A percentile compares a stretch with the other conserved stretches of the same genome.
phyloP scores from a whole-genome alignment of 2,797 vertebrate genomes.

The Chelon auratus region DNA sequence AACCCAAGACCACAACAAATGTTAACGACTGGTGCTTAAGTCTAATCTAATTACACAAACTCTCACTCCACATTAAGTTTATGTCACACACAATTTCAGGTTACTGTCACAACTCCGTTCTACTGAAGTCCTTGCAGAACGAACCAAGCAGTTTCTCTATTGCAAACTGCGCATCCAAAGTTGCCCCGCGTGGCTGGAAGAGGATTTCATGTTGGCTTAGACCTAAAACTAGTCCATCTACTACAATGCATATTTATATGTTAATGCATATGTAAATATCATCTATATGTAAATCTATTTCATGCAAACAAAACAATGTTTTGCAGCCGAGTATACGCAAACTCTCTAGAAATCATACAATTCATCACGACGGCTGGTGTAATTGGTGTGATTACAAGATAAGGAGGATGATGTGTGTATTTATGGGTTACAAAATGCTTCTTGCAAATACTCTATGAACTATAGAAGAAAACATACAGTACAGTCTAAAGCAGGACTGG shows the following conservation, averaged over 20 bases:
- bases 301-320: not conserved
- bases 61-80: not conserved
- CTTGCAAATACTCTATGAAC: not conserved
- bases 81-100: not conserved
- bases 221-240: not conserved
- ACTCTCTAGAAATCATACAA: not conserved
- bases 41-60: not conserved
- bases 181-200: not conserved
- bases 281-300: constrained; percentile 9
- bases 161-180: not conserved
- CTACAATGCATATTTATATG: constrained; percentile 10
- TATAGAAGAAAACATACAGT: not conserved
- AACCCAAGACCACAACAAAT: not conserved
- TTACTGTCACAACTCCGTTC: not conserved
- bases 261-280: not conserved
- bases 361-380: not conserved
- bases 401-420: not conserved
- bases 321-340: not conserved
- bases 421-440: not conserved
- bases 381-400: constrained; percentile 15
- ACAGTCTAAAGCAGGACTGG: not conserved
- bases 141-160: not conserved
- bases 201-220: not conserved
- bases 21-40: not conserved
- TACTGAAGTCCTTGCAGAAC: not conserved